Base-by-base conservation (phyloP, 2,113 vertebrate species). In the Corythaeola cristata region DNA sequence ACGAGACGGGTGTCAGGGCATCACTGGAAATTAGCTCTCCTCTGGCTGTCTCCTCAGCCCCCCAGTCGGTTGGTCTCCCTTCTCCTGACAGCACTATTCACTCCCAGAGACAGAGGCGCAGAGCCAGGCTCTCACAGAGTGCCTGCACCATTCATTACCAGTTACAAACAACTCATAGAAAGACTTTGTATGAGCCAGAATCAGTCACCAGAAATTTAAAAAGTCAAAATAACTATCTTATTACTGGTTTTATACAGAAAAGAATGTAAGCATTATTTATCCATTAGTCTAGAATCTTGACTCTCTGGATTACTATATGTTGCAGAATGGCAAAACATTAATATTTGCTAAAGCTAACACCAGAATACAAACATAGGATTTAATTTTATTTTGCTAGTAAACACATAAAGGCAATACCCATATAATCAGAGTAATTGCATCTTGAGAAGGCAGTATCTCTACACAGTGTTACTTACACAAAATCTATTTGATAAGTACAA, bases 51-150 rank as follows among this genome's bases (percentile, higher is more conserved):
- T 85, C 41, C 53, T 62, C 53, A 10, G 59, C 71, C 73, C 66
- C 52, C 0, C 2, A n/a, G 59, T 15, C 24, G 0, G 33, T 20
- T 1, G 0, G 33, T n/a, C 75, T 45, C 74, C 6, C 2, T 18
- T 82, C 35, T 50, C 87, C 77, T 88, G 77, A 74, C 87, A 92
- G 80, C 4, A 22, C 81, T 49, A 33, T 33, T 64, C 33, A 60
- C 66, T 87, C n/a, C 50, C 81, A 88, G 80, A 90, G 83, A 37
- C 73, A 89, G 76, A 56, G 87, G 85, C 81, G 0, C 80, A 85
- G 77, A 85, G 93, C 80, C 93, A 96, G 94, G 59, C 89, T 95
- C 79, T 56, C 94, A 62, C 94, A 62, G 55, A 74, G 76, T 62
- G 75, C 67, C 86, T 91, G 69, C 84, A 79, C 69, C 56, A 81